A percentile compares a stretch with the other conserved stretches of the same genome.
Evolutionary conservation across 2,113 vertebrate species (phyloP).

Genomic region (Ptyas mucosa): DNA sequence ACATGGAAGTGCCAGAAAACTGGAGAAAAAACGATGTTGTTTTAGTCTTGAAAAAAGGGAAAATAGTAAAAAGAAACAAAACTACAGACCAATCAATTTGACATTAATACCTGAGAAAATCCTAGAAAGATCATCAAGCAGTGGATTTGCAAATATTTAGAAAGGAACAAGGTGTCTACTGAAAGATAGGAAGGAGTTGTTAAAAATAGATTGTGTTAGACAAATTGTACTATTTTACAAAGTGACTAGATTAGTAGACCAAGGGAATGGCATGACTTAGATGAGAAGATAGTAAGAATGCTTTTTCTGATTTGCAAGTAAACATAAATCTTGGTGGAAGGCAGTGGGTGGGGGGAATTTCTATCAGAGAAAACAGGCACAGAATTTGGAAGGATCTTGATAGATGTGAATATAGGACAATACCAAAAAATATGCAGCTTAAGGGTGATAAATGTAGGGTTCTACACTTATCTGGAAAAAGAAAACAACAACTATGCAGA

Average conservation of each 20-base stretch:
- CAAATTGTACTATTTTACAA: not conserved
- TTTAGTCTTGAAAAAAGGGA: not conserved
- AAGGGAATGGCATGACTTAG: not conserved
- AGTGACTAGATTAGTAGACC: not conserved
- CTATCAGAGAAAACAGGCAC: not conserved
- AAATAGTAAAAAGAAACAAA: not conserved
- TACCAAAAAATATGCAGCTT: not conserved
- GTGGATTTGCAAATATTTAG: not conserved
- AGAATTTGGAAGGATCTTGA: not conserved
- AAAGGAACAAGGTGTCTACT: not conserved
- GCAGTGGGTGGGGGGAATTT: not conserved
- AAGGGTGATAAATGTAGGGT: not conserved
- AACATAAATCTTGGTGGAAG: not conserved
- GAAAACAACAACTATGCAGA: not conserved
- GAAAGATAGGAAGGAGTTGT: not conserved
- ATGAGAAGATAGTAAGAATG: not conserved
- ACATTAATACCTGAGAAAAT: not conserved
- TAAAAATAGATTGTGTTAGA: not conserved
- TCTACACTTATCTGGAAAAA: not conserved
- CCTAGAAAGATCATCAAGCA: not conserved
- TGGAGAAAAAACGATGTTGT: not conserved
- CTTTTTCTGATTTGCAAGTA: not conserved
- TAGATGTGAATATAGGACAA: not conserved
- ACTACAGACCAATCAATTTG: not conserved
- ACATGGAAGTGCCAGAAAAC: not conserved